These are phyloP conservation scores for Morphnarchus princeps DNA, from an alignment of 2,113 vertebrate genomes.

Conservation along the genomic window DNA sequence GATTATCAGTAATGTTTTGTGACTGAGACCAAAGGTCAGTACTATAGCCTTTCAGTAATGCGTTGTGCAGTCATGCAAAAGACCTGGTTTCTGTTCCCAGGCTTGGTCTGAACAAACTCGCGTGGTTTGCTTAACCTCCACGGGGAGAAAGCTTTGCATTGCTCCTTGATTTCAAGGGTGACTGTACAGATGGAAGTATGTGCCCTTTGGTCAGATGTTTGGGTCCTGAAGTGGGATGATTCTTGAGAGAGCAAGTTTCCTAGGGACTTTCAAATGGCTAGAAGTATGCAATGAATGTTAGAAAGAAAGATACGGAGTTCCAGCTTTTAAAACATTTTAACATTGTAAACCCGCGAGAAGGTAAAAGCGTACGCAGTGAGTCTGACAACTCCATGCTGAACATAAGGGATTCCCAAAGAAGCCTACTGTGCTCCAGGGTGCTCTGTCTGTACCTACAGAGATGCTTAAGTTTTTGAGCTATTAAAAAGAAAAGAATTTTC, in stretches of 20 bases:
- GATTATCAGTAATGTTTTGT: constrained; percentile 2
- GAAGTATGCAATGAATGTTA: not conserved
- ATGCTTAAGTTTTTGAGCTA: not conserved
- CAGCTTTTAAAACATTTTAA: not conserved
- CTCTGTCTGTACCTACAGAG: not conserved
- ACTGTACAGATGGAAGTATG: not conserved
- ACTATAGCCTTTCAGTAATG: not conserved
- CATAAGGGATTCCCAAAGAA: not conserved
- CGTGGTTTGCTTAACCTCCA: not conserved
- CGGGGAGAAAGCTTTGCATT: not conserved
- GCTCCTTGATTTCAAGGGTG: not conserved
- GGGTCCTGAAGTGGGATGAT: not conserved
- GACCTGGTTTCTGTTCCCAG: constrained; percentile 22
- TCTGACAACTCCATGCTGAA: not conserved
- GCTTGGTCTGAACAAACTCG: not conserved
- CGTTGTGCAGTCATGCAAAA: constrained; percentile 4
- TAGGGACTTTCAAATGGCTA: not conserved
- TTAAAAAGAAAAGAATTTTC: not conserved
- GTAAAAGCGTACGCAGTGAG: not conserved
- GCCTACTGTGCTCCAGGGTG: not conserved
- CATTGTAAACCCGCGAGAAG: not conserved
- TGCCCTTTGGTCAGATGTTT: not conserved
- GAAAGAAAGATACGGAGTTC: not conserved
- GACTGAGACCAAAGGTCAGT: not conserved
- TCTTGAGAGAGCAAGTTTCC: not conserved